Evolutionary conservation across 2,797 vertebrate species (phyloP).

Genomic region (Momotus momota): DNA sequence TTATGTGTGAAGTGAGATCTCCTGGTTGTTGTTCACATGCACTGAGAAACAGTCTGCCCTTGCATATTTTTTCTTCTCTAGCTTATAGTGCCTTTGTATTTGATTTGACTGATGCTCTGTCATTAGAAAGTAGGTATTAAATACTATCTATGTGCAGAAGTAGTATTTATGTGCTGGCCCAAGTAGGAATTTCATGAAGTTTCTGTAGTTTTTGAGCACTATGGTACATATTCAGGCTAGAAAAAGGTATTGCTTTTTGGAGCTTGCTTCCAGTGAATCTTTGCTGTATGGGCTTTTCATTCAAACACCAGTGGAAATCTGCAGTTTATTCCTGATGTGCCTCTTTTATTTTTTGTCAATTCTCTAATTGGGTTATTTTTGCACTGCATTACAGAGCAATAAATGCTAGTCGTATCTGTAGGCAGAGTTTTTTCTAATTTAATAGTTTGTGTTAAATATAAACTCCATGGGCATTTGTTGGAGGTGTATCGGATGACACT

Average conservation of each 20-base stretch:
- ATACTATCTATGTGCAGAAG: background rate
- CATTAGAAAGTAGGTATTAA: background rate
- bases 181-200: background rate
- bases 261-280: background rate
- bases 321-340: background rate
- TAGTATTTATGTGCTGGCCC: background rate
- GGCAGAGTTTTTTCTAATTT: background rate
- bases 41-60: background rate
- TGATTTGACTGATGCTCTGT: background rate
- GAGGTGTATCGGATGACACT: background rate
- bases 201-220: background rate
- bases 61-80: background rate
- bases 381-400: background rate
- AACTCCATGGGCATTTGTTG: background rate
- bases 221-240: background rate
- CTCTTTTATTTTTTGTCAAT: background rate
- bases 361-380: background rate
- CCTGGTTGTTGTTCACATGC: background rate
- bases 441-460: background rate
- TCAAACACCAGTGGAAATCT: background rate
- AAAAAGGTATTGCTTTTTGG: background rate
- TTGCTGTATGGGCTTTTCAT: background rate
- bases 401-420: background rate
- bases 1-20: background rate
- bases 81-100: background rate